These are phyloP conservation scores for Limnephilus auricula DNA, from an alignment of 2,888 invertebrate genomes.

Conservation along the genomic window DNA sequence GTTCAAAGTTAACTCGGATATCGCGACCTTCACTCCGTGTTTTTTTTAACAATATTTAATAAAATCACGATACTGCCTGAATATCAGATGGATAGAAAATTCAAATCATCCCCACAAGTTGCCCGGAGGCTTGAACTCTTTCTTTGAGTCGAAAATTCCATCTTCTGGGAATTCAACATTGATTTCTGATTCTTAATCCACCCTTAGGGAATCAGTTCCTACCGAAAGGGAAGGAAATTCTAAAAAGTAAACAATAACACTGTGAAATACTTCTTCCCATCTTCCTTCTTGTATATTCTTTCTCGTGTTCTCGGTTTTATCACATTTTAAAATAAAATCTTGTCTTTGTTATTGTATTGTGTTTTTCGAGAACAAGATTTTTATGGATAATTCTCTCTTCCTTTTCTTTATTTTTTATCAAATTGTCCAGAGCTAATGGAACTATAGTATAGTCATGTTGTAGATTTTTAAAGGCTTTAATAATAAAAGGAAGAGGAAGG, in stretches of 20 bases:
- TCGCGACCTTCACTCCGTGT: neutral
- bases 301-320: neutral
- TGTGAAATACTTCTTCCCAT: conserved; percentile 21
- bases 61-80: neutral
- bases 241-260: conserved; percentile 34
- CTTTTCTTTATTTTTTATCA: neutral
- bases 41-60: neutral
- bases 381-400: neutral
- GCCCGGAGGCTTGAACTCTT: neutral
- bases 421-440: neutral
- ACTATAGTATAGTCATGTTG: neutral
- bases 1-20: neutral
- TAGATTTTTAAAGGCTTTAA: neutral
- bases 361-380: neutral
- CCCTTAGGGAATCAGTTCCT: conserved; percentile 11
- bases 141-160: neutral
- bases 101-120: neutral
- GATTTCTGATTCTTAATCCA: conserved; percentile 17
- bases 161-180: conserved; percentile 23
- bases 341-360: neutral
- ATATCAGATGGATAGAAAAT: neutral
- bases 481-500: neutral
- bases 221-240: neutral
- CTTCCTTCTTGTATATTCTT: conserved; percentile 8
- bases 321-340: neutral